Percentiles rank a stretch among this genome's conserved stretches.
Evolutionary conservation across 92 coral and sea anemone species (phyloP).

Genomic region (Parazoanthus swiftii): DNA sequence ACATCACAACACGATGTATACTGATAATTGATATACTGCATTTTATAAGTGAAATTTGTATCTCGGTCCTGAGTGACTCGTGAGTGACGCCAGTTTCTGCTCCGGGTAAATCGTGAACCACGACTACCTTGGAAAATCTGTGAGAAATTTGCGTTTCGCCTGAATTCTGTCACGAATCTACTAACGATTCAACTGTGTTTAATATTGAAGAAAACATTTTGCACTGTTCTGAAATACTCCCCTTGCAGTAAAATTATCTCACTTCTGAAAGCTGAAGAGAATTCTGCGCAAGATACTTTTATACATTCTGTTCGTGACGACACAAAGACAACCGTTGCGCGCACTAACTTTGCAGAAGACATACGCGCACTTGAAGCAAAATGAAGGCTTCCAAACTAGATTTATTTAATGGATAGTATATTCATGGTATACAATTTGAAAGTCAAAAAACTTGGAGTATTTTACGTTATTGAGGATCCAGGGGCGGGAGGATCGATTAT

Average conservation of each 20-base stretch:
- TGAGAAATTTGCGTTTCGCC: conserved; percentile 27
- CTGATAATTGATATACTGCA: conserved; percentile 19
- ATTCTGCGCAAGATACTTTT: conserved; percentile 6
- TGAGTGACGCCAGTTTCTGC: conserved; percentile 26
- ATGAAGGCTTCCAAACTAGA: conserved; percentile 16
- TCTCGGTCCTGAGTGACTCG: conserved; percentile 24
- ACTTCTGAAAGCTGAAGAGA: conserved; percentile 24
- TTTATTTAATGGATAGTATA: conserved; percentile 20
- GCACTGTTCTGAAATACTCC: too few species aligned
- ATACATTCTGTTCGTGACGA: too few species aligned
- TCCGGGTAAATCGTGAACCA: conserved; percentile 25
- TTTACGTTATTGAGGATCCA: conserved; percentile 28
- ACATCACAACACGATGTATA: background rate
- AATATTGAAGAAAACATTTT: too few species aligned
- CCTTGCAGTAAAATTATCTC: too few species aligned
- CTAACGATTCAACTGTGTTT: too few species aligned
- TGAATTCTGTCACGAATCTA: background rate
- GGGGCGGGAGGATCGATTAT: conserved; percentile 31
- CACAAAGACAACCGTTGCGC: too few species aligned
- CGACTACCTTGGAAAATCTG: conserved; percentile 24
- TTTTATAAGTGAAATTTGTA: conserved; percentile 23
- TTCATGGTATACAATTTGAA: conserved; percentile 17
- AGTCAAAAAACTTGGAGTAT: conserved; percentile 28
- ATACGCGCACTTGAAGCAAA: conserved; percentile 27
- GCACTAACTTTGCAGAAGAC: conserved; percentile 24